These are phyloP conservation scores for Ornithoptera priamus DNA, from an alignment of 2,888 invertebrate genomes.

Conservation along the genomic window DNA sequence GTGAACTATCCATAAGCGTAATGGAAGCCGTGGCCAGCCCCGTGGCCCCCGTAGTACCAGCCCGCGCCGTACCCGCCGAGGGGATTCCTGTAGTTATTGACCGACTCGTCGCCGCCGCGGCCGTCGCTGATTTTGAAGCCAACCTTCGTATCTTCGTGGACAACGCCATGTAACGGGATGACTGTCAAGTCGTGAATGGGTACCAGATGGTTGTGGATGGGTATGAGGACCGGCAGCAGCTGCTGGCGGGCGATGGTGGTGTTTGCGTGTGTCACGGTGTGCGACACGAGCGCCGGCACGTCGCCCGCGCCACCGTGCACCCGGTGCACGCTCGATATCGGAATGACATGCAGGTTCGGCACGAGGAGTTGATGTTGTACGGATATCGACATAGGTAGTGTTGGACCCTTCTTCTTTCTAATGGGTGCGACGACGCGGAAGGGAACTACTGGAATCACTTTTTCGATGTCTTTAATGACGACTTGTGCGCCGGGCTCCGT, in stretches of 20 bases:
- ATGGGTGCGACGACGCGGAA: constrained; percentile 6
- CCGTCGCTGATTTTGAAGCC: constrained; percentile 31
- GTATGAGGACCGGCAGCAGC: constrained; percentile 51
- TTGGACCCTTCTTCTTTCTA: constrained; percentile 48
- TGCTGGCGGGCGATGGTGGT: constrained; percentile 50
- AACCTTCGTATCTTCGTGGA: constrained; percentile 31
- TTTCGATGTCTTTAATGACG: constrained; percentile 7
- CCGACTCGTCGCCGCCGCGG: constrained; percentile 46
- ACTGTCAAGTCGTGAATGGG: constrained; percentile 64
- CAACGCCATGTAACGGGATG: constrained; percentile 57
- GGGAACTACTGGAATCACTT: constrained; percentile 5
- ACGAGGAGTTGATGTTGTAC: constrained; percentile 44
- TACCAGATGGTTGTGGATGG: constrained; percentile 47
- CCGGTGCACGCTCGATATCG: constrained; percentile 47
- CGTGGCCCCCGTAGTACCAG: constrained; percentile 64
- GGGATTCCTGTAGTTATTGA: constrained; percentile 55
- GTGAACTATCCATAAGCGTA: constrained; percentile 55
- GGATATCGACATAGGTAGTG: constrained; percentile 45
- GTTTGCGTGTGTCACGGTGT: constrained; percentile 46
- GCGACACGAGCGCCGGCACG: constrained; percentile 46
- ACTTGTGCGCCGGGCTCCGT: constrained; percentile 4
- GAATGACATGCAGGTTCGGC: constrained; percentile 59
- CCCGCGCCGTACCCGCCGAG: constrained; percentile 68
- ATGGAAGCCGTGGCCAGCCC: constrained; percentile 66
- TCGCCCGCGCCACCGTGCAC: constrained; percentile 46